These are phyloP conservation scores for Hemicrepidius hirtus DNA, from an alignment of 2,888 invertebrate genomes.

Conservation along the genomic window DNA sequence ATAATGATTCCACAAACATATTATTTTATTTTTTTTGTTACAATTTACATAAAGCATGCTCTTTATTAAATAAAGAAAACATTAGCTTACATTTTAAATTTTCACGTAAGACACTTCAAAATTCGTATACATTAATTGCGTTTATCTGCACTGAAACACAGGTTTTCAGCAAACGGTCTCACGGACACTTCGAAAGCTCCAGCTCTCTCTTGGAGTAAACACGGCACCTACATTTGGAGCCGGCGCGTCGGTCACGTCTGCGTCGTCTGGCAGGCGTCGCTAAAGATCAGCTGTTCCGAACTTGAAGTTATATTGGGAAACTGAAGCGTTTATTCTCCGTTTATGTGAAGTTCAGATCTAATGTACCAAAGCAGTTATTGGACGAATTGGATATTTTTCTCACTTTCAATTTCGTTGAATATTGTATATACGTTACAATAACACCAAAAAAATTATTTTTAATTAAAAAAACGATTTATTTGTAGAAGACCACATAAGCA, in stretches of 20 bases:
- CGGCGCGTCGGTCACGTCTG: conserved; percentile 65
- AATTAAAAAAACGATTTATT: too few species aligned
- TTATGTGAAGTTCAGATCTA: neutral
- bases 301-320: conserved; percentile 44
- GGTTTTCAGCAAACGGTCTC: conserved; percentile 37
- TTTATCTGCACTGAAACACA: conserved; percentile 40
- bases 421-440: neutral
- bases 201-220: conserved; percentile 57
- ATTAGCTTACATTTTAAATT: conserved; percentile 21
- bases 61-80: neutral
- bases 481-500: too few species aligned
- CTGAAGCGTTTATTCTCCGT: conserved; percentile 2
- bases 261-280: conserved; percentile 64
- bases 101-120: conserved; percentile 42
- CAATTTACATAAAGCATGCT: neutral
- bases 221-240: conserved; percentile 55
- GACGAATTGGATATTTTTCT: too few species aligned
- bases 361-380: too few species aligned
- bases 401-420: too few species aligned
- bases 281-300: conserved; percentile 63
- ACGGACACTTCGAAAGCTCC: conserved; percentile 46
- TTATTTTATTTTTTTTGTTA: neutral
- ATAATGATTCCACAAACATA: neutral
- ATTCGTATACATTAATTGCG: conserved; percentile 45
- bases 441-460: too few species aligned